Percentiles rank a stretch among this genome's conserved stretches.
phyloP scores from a whole-genome alignment of 1,140 invertebrate species.

The Drosophila ohnishii region DNA sequence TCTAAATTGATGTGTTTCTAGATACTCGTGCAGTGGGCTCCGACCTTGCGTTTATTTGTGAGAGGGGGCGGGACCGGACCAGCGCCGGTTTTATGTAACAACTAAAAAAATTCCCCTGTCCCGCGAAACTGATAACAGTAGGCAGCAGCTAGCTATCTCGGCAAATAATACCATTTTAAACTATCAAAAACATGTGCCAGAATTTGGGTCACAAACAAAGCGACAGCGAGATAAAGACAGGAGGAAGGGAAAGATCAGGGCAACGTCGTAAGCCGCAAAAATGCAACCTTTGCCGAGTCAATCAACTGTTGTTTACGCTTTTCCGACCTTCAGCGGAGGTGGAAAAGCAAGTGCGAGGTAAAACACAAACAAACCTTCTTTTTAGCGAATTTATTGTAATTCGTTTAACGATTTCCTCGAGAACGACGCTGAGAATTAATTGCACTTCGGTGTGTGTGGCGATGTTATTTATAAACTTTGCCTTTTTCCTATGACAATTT shows the following conservation, averaged over 20 bases:
- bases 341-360: slow-evolving; percentile 1
- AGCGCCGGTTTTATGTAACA: slow-evolving; percentile 43
- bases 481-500: slow-evolving; percentile 21
- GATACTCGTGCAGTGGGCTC: slow-evolving; percentile 22
- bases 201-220: slow-evolving; percentile 31
- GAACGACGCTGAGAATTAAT: slow-evolving; percentile 16
- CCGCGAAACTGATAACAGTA: slow-evolving; percentile 24
- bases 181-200: slow-evolving; percentile 37
- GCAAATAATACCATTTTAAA: slow-evolving; percentile 12
- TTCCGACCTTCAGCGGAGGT: slow-evolving; percentile 28
- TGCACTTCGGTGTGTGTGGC: slow-evolving; percentile 23
- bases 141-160: slow-evolving; percentile 7
- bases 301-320: slow-evolving; percentile 23
- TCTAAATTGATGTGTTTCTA: slow-evolving; percentile 52
- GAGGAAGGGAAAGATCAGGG: slow-evolving; percentile 21
- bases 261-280: slow-evolving; percentile 27
- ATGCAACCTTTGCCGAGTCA: slow-evolving; percentile 19
- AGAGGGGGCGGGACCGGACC: slow-evolving; percentile 10
- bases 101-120: not conserved
- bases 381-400: slow-evolving; percentile 19
- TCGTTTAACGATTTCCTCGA: slow-evolving; percentile 13
- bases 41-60: slow-evolving; percentile 10
- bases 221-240: slow-evolving; percentile 1
- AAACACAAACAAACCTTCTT: slow-evolving; percentile 52
- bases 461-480: slow-evolving; percentile 35